These are phyloP conservation scores for Drosophila pachea DNA, from an alignment of 1,140 invertebrate species.

Conservation along the genomic window DNA sequence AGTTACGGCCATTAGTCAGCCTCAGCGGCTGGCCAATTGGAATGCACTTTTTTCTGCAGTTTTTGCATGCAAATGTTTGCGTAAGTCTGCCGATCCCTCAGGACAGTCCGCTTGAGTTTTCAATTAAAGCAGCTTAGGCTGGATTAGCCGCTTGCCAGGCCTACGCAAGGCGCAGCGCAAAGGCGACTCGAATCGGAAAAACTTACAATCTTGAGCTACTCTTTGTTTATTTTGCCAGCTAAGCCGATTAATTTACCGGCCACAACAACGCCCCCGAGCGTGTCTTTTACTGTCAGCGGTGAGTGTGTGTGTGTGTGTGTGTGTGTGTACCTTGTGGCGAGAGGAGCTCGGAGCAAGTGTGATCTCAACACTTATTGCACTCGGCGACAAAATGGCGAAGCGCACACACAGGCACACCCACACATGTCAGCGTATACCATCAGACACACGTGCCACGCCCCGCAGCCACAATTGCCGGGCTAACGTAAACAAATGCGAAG, in stretches of 20 bases:
- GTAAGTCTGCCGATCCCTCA: conserved; percentile 10
- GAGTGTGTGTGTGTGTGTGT: conserved; percentile 7
- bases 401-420: neutral
- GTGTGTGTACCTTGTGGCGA: conserved; percentile 18
- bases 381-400: conserved; percentile 42
- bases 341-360: conserved; percentile 27
- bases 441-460: conserved; percentile 4
- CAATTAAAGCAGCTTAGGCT: conserved; percentile 57
- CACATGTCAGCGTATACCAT: neutral
- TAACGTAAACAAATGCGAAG: conserved; percentile 25
- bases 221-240: conserved; percentile 18
- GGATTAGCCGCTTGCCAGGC: conserved; percentile 19
- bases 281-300: neutral
- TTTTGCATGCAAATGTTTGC: conserved; percentile 5
- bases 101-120: conserved; percentile 44
- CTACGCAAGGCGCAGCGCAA: conserved; percentile 12
- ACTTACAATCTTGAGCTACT: conserved; percentile 8
- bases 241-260: conserved; percentile 53
- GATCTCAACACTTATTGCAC: conserved; percentile 49
- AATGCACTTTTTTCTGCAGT: conserved; percentile 10
- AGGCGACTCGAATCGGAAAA: neutral
- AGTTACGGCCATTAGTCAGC: conserved; percentile 15
- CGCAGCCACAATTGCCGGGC: conserved; percentile 16
- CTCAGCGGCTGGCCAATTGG: conserved; percentile 3
- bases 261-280: conserved; percentile 3